Percentiles rank a stretch among this genome's conserved stretches.
phyloP scores from a whole-genome alignment of 2,797 vertebrate genomes.

The Limosa lapponica region DNA sequence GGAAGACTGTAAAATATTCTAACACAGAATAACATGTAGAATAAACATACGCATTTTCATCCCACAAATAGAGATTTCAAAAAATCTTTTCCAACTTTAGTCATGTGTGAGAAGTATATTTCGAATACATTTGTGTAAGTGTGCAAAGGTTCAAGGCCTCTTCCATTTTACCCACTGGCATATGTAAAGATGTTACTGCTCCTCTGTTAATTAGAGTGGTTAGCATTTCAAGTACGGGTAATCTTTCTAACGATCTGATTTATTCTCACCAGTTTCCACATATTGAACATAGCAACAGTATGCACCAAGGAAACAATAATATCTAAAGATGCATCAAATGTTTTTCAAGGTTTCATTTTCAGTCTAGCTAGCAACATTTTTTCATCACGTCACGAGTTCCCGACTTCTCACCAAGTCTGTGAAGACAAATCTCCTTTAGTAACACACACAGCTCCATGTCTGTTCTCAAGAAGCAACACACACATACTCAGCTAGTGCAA shows the following conservation, averaged over 20 bases:
- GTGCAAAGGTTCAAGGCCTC: neutral
- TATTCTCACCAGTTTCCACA: neutral
- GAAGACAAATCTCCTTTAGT: neutral
- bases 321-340: neutral
- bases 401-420: neutral
- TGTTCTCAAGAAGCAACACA: neutral
- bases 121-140: neutral
- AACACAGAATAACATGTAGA: neutral
- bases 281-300: neutral
- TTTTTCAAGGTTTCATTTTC: constrained; percentile 22
- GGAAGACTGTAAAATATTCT: neutral
- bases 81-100: neutral
- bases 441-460: neutral
- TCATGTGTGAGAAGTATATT: neutral
- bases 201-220: neutral
- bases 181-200: neutral
- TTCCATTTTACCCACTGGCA: neutral
- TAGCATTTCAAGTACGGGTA: neutral
- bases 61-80: neutral
- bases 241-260: neutral
- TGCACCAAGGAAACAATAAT: neutral
- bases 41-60: neutral
- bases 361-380: neutral
- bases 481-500: neutral
- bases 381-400: neutral